A percentile compares a stretch with the other conserved stretches of the same genome.
Conservation (phyloP, 2,113 vertebrate species). For the Chascanopsetta lugubris region DNA sequence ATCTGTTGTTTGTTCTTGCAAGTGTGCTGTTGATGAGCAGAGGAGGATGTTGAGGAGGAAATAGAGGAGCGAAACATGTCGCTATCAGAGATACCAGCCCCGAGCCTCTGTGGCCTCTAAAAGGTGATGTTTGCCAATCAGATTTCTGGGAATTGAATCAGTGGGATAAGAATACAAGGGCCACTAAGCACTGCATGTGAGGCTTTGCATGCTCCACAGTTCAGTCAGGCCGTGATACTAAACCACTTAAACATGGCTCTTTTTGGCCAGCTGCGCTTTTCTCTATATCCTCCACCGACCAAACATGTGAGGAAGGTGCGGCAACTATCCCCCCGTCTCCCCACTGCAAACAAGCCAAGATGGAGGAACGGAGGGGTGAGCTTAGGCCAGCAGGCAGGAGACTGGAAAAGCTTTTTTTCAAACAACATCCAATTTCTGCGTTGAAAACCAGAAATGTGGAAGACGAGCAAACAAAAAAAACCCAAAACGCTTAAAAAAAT, state of each 20-base stretch:
- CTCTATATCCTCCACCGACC: neutral
- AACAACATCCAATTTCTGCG: slow-evolving; percentile 32
- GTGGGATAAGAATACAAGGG: slow-evolving; percentile 32
- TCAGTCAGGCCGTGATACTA: slow-evolving; percentile 20
- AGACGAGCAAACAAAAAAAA: slow-evolving; percentile 38
- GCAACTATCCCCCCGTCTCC: slow-evolving; percentile 10
- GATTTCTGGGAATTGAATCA: slow-evolving; percentile 51
- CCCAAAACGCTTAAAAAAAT: too few species aligned
- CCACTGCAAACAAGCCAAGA: slow-evolving; percentile 47
- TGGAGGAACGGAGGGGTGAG: slow-evolving; percentile 27
- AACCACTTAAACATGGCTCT: slow-evolving; percentile 20
- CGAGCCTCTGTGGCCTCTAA: slow-evolving; percentile 45
- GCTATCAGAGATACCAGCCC: slow-evolving; percentile 59
- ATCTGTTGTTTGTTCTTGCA: slow-evolving; percentile 75
- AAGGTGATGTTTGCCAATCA: slow-evolving; percentile 58
- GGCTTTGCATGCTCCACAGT: slow-evolving; percentile 10
- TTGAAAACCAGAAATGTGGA: slow-evolving; percentile 41
- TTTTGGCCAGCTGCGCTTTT: slow-evolving; percentile 17
- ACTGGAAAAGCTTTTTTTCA: slow-evolving; percentile 28
- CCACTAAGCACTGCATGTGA: slow-evolving; percentile 12
- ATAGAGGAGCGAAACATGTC: slow-evolving; percentile 45
- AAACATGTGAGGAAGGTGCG: slow-evolving; percentile 13
- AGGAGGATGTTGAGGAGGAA: slow-evolving; percentile 56
- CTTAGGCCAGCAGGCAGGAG: slow-evolving; percentile 43
- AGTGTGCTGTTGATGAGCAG: slow-evolving; percentile 67